phyloP scores from a whole-genome alignment of 1,140 invertebrate genomes.

The Eumeta japonica region DNA sequence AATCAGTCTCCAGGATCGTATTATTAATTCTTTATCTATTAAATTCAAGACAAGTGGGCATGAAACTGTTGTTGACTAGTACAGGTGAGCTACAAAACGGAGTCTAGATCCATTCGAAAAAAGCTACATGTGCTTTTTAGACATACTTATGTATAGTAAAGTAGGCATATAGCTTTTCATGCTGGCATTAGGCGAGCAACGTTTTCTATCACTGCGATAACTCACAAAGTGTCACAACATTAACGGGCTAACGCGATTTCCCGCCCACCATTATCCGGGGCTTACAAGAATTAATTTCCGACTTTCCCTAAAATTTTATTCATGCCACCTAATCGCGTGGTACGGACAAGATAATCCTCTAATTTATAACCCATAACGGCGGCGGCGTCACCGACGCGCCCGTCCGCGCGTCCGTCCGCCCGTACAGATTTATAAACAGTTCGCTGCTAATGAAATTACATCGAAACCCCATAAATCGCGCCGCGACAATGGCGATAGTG shows the following conservation, averaged over 20 bases:
- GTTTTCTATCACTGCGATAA: no score
- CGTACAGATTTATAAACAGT: constrained; percentile 46
- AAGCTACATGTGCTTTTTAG: no score
- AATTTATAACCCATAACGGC: constrained; percentile 50
- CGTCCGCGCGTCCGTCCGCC: constrained; percentile 29
- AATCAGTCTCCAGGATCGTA: no score
- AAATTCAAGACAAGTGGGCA: no score
- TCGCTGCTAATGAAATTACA: constrained; percentile 49
- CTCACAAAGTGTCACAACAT: background rate
- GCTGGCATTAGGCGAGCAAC: no score
- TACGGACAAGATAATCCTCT: constrained; percentile 50
- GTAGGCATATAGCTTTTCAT: no score
- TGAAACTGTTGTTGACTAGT: no score
- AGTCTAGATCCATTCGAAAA: no score
- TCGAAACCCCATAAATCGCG: constrained; percentile 45
- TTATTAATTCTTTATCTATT: no score
- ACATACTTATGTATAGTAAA: no score
- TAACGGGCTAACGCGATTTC: background rate
- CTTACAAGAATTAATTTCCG: constrained; percentile 48
- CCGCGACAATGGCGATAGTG: constrained; percentile 21
- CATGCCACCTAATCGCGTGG: constrained; percentile 40
- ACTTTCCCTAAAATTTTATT: constrained; percentile 43
- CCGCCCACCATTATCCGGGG: constrained; percentile 35
- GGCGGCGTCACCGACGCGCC: constrained; percentile 36
- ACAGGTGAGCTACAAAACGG: no score